Conservation (phyloP, 2,797 vertebrate species). For the Tadarida brasiliensis region DNA sequence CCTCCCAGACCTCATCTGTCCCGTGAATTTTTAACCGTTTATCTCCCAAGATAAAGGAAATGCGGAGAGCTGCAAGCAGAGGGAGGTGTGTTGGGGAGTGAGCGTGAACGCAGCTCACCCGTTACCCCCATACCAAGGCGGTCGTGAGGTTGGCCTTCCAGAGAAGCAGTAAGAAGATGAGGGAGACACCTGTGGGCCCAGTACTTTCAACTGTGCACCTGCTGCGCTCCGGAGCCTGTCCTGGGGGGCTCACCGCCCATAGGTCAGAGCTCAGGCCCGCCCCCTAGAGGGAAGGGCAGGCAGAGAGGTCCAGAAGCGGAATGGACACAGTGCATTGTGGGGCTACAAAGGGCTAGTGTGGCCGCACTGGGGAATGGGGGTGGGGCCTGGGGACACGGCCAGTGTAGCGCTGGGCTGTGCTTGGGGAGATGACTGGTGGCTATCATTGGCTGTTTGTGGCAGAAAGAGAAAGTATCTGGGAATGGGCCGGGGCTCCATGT, state of each 20-base stretch:
- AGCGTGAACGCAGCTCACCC: not conserved
- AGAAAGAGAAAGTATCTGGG: not conserved
- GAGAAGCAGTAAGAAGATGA: not conserved
- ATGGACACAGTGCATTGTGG: not conserved
- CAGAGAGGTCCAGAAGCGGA: not conserved
- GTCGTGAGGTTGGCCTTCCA: not conserved
- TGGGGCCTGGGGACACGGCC: not conserved
- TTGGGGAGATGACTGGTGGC: not conserved
- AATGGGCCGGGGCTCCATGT: not conserved
- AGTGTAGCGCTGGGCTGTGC: not conserved
- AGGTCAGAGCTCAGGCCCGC: not conserved
- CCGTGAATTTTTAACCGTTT: not conserved
- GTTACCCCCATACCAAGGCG: no score
- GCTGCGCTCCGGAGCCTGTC: no score
- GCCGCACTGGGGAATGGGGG: not conserved
- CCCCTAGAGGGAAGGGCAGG: not conserved
- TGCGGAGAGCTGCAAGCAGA: not conserved
- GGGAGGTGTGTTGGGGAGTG: not conserved
- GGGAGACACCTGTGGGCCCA: not conserved
- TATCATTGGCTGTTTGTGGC: not conserved
- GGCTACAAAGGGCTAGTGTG: not conserved
- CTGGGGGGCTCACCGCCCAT: not conserved
- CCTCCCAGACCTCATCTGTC: no score
- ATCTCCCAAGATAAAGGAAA: not conserved
- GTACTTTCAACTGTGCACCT: not conserved